Evolutionary conservation across 1,140 invertebrate genomes (phyloP), one percentile per base, ranked within the genome.

Genomic region (Trachymyrmex septentrionalis): DNA sequence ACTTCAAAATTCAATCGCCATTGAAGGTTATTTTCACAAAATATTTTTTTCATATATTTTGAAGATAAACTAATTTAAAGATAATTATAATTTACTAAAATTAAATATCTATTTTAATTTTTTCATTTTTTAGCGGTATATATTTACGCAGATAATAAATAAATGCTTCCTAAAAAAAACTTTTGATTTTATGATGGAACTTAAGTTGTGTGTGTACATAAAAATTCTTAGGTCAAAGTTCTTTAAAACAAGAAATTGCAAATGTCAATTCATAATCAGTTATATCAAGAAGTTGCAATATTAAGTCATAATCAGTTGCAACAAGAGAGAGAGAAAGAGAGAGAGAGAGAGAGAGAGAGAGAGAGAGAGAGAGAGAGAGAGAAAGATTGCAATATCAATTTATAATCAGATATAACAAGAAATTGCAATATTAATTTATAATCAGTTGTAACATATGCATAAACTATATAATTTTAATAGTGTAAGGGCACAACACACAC

Each of bases 41-140:
- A 69, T 16, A 63, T 63, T 63, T 63, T 61, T 61, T 69, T 44
- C 27, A 12, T 44, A 19, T 50, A 19, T 50, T 71, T 71, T 71
- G 2, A 10, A 16, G 10, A 24, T 7, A 44, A 44, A 44, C 38
- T 44, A 10, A 69, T 24, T 27, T 50, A 3, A 50, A 50, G 7
- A 0, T 50, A 50, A 24, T 50, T 48, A 19, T 27, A 50, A 71
- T 69, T 4, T 67, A 57, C 7, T 7, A 69, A 48, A 21, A 48
- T 69, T 24, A 50, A 50, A 2, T 44, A 67, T 14, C 34, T 44
- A 2, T 9, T 3, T 71, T 9, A 50, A 7, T 50, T 50, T 71
- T 27, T 71, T 71, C 50, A 21, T 21, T 21, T 21, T 57, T 21
- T 1, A 24, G 12, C 9, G 9, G 48, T 48, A 21, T n/a, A 66